Conservation (phyloP, 2,113 vertebrate species). For the Patagioenas fasciata region DNA sequence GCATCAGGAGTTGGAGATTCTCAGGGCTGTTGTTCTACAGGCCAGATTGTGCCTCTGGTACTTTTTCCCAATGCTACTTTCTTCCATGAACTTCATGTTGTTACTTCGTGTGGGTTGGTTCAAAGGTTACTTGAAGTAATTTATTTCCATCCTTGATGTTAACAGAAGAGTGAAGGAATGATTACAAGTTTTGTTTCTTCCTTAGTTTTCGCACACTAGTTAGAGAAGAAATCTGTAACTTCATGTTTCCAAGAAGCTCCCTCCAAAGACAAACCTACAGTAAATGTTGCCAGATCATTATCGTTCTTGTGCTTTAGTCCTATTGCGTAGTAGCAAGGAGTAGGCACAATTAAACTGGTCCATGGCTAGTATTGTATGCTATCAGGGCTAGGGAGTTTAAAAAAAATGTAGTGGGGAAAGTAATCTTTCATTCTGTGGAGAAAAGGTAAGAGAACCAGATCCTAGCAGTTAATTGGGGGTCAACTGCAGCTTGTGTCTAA, state of each 20-base stretch:
- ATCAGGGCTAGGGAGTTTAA: background rate
- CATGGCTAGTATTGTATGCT: background rate
- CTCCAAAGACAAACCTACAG: background rate
- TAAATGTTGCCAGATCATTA: background rate
- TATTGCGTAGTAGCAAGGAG: background rate
- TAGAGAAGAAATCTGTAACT: background rate
- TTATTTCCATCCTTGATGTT: background rate
- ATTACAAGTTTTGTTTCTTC: background rate
- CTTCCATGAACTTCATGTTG: background rate
- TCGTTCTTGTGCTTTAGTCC: background rate
- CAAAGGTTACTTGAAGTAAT: constrained; percentile 14
- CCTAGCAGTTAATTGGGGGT: background rate
- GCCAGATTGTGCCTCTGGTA: background rate
- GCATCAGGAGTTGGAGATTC: background rate
- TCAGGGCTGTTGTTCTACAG: background rate
- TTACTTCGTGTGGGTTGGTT: background rate
- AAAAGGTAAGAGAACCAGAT: background rate
- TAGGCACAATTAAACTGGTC: background rate
- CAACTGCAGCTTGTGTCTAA: background rate
- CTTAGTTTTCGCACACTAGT: background rate
- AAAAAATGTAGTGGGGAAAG: background rate
- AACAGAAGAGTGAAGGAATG: constrained; percentile 2
- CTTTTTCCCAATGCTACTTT: background rate
- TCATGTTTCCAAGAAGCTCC: background rate
- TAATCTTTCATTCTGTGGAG: background rate